These are phyloP conservation scores for Peromyscus attwateri DNA, from an alignment of 2,797 vertebrate genomes.

Conservation along the genomic window DNA sequence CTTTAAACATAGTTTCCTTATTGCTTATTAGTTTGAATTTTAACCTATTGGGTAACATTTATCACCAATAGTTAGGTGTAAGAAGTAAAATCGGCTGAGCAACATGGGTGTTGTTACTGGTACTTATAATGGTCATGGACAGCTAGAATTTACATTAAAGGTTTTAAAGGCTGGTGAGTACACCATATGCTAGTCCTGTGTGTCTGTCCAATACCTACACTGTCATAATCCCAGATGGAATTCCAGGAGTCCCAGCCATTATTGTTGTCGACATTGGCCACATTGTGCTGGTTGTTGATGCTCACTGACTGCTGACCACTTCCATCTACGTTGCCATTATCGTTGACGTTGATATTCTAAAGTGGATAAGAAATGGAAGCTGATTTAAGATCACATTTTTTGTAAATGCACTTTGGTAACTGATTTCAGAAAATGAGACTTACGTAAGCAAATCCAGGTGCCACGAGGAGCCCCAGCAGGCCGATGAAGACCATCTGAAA, in stretches of 20 bases:
- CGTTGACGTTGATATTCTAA: background rate
- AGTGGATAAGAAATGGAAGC: constrained; percentile 12
- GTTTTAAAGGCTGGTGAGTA: background rate
- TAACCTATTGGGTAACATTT: background rate
- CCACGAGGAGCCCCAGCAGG: constrained; percentile 83
- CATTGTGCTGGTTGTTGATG: constrained; percentile 30
- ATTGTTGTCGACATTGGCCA: constrained; percentile 81
- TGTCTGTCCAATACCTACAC: constrained; percentile 74
- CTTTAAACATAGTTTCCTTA: background rate
- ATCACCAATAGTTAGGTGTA: background rate
- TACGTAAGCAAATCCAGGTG: constrained; percentile 76
- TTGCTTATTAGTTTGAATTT: background rate
- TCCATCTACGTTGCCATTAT: background rate
- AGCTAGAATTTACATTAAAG: background rate
- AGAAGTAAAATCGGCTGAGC: background rate
- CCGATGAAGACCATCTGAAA: constrained; percentile 85
- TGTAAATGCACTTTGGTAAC: background rate
- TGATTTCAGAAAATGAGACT: constrained; percentile 74
- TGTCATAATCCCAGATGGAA: constrained; percentile 82
- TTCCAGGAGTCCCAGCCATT: constrained; percentile 82
- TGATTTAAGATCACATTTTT: background rate
- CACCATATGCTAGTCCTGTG: background rate
- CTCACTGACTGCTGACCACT: constrained; percentile 78
- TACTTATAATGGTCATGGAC: background rate
- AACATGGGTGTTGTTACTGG: background rate